These are phyloP conservation scores for Parotocinclus haroldoi DNA, from an alignment of 2,797 vertebrate genomes.

Conservation along the genomic window DNA sequence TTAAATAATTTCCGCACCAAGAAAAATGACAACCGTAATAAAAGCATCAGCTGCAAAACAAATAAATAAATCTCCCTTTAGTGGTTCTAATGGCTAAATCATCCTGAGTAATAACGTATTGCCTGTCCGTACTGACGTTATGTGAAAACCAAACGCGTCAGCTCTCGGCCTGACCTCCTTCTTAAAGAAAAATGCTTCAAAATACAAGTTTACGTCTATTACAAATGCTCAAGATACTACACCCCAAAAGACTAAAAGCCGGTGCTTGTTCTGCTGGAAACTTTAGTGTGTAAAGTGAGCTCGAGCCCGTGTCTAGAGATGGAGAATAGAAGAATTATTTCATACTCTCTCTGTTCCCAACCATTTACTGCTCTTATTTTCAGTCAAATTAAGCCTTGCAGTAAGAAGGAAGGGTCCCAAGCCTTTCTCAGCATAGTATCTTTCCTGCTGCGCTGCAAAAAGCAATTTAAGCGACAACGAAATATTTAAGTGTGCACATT, in stretches of 20 bases:
- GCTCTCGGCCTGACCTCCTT: too few species aligned
- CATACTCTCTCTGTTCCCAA: conserved; percentile 18
- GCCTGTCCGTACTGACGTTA: conserved; percentile 17
- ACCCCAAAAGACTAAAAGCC: conserved; percentile 1
- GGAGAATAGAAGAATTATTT: conserved; percentile 18
- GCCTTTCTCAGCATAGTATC: conserved; percentile 27
- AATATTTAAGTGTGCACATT: conserved; percentile 49
- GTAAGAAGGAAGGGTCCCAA: conserved; percentile 22
- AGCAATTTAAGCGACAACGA: conserved; percentile 45
- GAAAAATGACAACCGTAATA: conserved; percentile 35
- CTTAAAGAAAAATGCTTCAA: background rate
- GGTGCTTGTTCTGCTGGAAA: conserved; percentile 27
- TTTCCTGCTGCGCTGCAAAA: conserved; percentile 30
- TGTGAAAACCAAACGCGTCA: conserved; percentile 4
- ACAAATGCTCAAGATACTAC: conserved; percentile 13
- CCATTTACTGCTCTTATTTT: conserved; percentile 5
- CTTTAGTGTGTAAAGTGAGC: conserved; percentile 9
- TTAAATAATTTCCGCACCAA: conserved; percentile 31
- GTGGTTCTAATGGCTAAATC: conserved; percentile 12
- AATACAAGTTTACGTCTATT: background rate
- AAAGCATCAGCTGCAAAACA: conserved; percentile 22
- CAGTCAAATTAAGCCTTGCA: conserved; percentile 28
- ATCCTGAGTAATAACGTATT: conserved; percentile 15
- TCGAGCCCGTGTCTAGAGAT: conserved; percentile 25
- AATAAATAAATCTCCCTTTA: conserved; percentile 12